These are phyloP conservation scores for Drosophila subpulchrella DNA, from an alignment of 1,140 invertebrate genomes.

Conservation along the genomic window DNA sequence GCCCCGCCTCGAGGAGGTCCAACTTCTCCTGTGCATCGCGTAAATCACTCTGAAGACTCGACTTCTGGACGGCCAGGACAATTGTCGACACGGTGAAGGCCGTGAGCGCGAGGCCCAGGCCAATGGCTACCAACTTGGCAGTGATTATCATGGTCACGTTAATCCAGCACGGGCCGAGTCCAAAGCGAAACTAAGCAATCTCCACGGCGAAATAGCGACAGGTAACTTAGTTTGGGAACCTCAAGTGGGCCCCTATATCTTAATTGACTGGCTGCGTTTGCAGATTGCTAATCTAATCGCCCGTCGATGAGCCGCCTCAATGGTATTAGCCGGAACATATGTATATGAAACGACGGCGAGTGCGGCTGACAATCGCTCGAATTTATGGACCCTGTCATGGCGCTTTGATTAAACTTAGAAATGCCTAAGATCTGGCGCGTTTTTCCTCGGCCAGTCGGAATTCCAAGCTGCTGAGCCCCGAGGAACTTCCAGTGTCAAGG, in stretches of 20 bases:
- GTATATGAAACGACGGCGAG: conserved; percentile 13
- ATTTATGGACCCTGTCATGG: conserved; percentile 60
- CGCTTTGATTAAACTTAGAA: conserved; percentile 58
- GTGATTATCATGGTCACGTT: conserved; percentile 71
- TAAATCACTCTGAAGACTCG: conserved; percentile 54
- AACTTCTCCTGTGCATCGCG: conserved; percentile 70
- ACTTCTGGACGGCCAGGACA: conserved; percentile 82
- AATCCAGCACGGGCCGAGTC: conserved; percentile 52
- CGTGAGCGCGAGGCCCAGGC: conserved; percentile 68
- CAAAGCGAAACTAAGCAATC: conserved; percentile 50
- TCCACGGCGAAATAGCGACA: conserved; percentile 5
- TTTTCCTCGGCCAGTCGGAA: conserved; percentile 52
- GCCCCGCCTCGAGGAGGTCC: conserved; percentile 51
- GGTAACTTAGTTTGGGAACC: conserved; percentile 22
- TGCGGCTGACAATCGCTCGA: conserved; percentile 23
- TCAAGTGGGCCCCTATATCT: conserved; percentile 58
- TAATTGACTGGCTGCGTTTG: conserved; percentile 46
- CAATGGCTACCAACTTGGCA: conserved; percentile 72
- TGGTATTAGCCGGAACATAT: conserved; percentile 14
- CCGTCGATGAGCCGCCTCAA: conserved; percentile 20
- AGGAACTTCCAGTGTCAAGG: conserved; percentile 69
- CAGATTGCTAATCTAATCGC: conserved; percentile 70
- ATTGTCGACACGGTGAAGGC: conserved; percentile 85
- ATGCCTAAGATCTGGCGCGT: conserved; percentile 70
- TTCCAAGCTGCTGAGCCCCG: conserved; percentile 40